These are phyloP conservation scores for Acrobasis repandana DNA, from an alignment of 2,888 invertebrate species.

Conservation along the genomic window DNA sequence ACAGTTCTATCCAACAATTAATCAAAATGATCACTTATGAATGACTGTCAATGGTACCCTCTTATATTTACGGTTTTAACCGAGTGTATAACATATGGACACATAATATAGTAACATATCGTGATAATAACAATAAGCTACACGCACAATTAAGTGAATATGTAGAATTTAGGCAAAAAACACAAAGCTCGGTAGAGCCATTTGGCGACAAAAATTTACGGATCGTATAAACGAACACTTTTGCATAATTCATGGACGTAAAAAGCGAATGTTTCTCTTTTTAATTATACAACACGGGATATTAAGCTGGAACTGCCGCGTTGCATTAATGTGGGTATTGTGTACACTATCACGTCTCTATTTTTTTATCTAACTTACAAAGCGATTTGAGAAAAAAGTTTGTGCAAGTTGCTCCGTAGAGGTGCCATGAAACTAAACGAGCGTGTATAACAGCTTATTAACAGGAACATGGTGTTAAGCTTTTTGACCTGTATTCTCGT, in stretches of 20 bases:
- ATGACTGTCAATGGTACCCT: no score
- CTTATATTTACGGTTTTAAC: no score
- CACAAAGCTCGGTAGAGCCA: conserved; percentile 56
- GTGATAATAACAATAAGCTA: conserved; percentile 36
- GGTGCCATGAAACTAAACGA: conserved; percentile 6
- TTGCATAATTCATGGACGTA: conserved; percentile 80
- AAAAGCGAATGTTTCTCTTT: conserved; percentile 79
- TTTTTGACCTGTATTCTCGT: not conserved
- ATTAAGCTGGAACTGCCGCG: conserved; percentile 70
- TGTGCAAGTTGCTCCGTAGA: conserved; percentile 1
- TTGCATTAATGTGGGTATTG: conserved; percentile 53
- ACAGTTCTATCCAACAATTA: no score
- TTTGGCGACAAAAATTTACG: conserved; percentile 74
- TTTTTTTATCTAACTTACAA: conserved; percentile 20
- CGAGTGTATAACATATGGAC: not conserved
- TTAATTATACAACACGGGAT: conserved; percentile 79
- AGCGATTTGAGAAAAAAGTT: not conserved
- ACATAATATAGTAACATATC: conserved; percentile 18
- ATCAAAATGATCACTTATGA: no score
- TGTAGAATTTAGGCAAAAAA: conserved; percentile 50
- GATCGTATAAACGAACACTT: conserved; percentile 76
- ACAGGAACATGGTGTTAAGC: not conserved
- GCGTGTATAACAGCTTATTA: conserved; percentile 2
- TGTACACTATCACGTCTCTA: conserved; percentile 25
- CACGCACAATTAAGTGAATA: conserved; percentile 38